Evolutionary conservation across 2,113 vertebrate species (phyloP), one percentile per base, ranked within the genome.

Genomic region (Psephotus haematonotus): DNA sequence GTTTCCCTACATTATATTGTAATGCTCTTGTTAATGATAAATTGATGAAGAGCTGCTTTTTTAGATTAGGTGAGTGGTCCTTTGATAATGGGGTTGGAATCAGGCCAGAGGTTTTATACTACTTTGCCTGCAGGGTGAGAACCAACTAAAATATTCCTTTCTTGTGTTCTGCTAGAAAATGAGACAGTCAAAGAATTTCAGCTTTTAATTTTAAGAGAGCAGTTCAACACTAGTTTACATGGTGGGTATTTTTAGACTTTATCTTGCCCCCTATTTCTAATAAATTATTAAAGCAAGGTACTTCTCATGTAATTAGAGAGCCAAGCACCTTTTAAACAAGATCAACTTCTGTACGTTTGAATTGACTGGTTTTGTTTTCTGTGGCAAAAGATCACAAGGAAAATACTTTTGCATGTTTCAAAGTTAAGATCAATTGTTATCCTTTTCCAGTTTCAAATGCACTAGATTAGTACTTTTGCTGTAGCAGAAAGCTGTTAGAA

Each of bases 1-100:
- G 95, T 98, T 98, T 97, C 96, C 97, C 98, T 97, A 97, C 97
- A 98, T 98, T 97, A 98, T 98, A 98, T 98, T 98, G 98, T 98
- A 98, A 98, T 98, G 96, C 93, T 98, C 98, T 99, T 98, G 98
- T 99, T 99, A 99, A 99, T 99, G 98, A 99, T 98, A 98, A 98
- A 99, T 99, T 98, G 98, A 99, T 99, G 99, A 99, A 98, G 98
- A 98, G 97, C 97, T 97, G 97, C 98, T 98, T 98, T 98, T 98
- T 98, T 98, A 98, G 98, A 98, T 99, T 98, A 98, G 96, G 98
- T 98, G 98, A 98, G 92, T 98, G 98, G 97, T 98, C 97, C 98
- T 98, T 97, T 99, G 98, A 99, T 98, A 98, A 99, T 98, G 98
- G 97, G 96, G 96, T 98, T 98, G 98, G 98, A 99, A 98, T 98